phyloP scores from a whole-genome alignment of 2,113 vertebrate species.

The Prinia subflava region DNA sequence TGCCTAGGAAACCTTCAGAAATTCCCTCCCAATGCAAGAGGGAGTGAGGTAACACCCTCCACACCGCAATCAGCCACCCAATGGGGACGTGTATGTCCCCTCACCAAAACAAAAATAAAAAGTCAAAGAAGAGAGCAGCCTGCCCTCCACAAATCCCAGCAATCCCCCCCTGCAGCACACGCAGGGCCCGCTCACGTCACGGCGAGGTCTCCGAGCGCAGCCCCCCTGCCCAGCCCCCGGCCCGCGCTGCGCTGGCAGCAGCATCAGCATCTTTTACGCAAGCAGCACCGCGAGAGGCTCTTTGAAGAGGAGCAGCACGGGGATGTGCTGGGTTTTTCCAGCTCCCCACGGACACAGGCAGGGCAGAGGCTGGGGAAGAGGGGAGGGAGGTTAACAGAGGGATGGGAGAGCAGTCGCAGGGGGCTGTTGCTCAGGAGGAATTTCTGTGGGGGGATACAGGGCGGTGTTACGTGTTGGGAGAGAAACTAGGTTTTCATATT shows the following conservation, averaged over 20 bases:
- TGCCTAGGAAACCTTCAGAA: neutral
- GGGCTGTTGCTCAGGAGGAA: neutral
- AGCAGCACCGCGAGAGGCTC: neutral
- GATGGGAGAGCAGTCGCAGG: neutral
- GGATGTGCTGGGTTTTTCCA: rapidly evolving
- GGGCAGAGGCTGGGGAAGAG: neutral
- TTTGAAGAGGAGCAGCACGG: neutral
- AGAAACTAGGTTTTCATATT: slow-evolving; percentile 54
- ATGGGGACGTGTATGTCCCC: rapidly evolving
- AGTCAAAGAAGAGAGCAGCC: neutral
- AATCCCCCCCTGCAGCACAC: rapidly evolving
- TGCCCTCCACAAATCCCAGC: neutral
- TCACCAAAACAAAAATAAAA: neutral
- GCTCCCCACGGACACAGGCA: neutral
- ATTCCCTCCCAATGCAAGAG: neutral
- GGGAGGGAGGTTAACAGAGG: neutral
- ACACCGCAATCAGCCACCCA: neutral
- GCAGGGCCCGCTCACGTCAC: rapidly evolving
- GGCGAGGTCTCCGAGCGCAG: rapidly evolving
- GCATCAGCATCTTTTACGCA: slow-evolving; percentile 28
- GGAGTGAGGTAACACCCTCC: rapidly evolving
- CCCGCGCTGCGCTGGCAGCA: neutral
- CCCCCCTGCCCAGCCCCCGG: neutral
- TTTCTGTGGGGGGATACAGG: neutral
- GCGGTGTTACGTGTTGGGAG: neutral